Evolutionary conservation across 2,888 invertebrate genomes (phyloP), one percentile per base, ranked within the genome.

Genomic region (Biston stratarius): DNA sequence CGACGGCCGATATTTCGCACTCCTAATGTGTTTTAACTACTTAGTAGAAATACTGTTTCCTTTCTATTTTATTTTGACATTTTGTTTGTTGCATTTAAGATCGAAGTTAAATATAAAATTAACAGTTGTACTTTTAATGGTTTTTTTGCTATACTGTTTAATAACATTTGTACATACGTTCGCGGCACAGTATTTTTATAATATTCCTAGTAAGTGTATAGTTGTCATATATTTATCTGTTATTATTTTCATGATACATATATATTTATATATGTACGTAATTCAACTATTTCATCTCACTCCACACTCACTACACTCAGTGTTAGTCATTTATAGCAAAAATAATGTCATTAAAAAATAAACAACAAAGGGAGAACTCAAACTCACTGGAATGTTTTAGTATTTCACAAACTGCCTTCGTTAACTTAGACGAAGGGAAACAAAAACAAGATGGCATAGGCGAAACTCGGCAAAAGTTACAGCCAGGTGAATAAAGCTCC

Each of bases 1-100:
- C 59, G 48, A 49, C 78, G 77, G 78, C 12, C 12, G n/a, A 11
- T n/a, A 14, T 83, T 85, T 84, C 78, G 83, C 82, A 83, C 81
- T 83, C 74, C 66, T 74, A 76, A 74, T 75, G 71, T 67, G 67
- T 73, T 76, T 70, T 70, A 65, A 70, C 74, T 65, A 73, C 74
- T 76, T 66, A 71, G 68, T 70, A 69, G 49, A 51, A 63, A 56
- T 24, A 48, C 15, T 24, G 24, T 24, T 24, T 24, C 24, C 24
- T 24, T 24, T 47, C n/a, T 38, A 6, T 15, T 40, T 42, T 61
- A 56, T 47, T 57, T 52, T 38, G 9, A 38, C 9, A 3, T 38
- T 52, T 14, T 9, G 9, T 38, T 9, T 44, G 11, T 44, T 44
- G 24, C 3, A 24, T 24, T 24, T 24, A 24, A 24, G 1, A 2